Evolutionary conservation across 1,140 invertebrate species (phyloP), one percentile per base, ranked within the genome.

Genomic region (Psix sp.): DNA sequence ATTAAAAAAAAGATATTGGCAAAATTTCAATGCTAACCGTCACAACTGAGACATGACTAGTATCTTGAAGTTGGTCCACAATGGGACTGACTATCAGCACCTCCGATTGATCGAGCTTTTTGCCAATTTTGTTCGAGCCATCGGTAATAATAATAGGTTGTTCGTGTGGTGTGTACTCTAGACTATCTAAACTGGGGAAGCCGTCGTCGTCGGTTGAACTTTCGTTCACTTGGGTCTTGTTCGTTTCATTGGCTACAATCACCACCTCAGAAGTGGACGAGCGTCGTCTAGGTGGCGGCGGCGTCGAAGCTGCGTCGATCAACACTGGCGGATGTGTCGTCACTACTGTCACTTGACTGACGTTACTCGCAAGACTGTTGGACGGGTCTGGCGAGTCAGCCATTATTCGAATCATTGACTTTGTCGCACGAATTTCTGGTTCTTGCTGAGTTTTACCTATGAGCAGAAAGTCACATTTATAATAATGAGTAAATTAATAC

Each of bases 31-130:
- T 42, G 14, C 4, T 21, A 60, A 67, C 94, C 4, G 94, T 95
- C 18, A 96, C 94, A 18, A 96, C 95, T 1, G 94, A 96, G 18
- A 96, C 94, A 81, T 96, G 94, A 84, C 93, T 95, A 62, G 92
- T 94, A 81, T 94, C 93, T 78, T 89, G 86, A 2, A 84, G 65
- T 48, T 79, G 82, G 35, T 86, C 81, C 26, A 84, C 76, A 14
- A 90, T 91, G 0, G 92, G 90, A 79, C 92, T 93, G 5, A 93
- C 90, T 59, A 94, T 93, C 13, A 93, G 75, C 2, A 94, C 93
- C 82, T 95, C 94, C 71, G 93, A 95, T 80, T 94, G 94, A 81
- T 95, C 94, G 35, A 95, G 77, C 74, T 93, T 92, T 60, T 89
- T 89, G 20, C 85, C 84, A 4, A 87, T 79, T 39, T 82, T 87